Percentiles rank a stretch among this genome's conserved stretches.
phyloP scores from a whole-genome alignment of 35 echinoderm and acorn worm species.

The Diadema setosum region DNA sequence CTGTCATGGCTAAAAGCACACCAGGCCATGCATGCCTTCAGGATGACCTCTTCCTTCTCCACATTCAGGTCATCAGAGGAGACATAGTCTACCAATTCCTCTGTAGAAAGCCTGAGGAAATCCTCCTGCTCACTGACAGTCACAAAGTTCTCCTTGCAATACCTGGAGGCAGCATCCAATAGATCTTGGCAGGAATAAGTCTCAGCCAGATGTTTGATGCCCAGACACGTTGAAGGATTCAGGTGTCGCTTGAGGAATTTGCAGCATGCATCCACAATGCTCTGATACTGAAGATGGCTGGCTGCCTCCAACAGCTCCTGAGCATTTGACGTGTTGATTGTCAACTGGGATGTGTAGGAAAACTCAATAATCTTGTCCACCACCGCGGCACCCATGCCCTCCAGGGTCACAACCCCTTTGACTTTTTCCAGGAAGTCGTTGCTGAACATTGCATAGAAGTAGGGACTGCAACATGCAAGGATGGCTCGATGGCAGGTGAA shows the following conservation, averaged over 20 bases:
- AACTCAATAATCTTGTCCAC: constrained; percentile 53
- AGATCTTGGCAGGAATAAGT: constrained; percentile 31
- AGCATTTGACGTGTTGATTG: constrained; percentile 47
- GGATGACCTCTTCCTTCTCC: constrained; percentile 36
- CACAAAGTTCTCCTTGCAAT: constrained; percentile 20
- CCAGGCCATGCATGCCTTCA: constrained; percentile 29
- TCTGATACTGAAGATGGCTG: constrained; percentile 47
- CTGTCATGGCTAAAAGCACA: constrained; percentile 15
- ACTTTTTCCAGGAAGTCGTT: constrained; percentile 56
- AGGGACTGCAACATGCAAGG: constrained; percentile 66
- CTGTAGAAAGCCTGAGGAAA: constrained; percentile 18
- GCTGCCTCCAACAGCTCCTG: constrained; percentile 60
- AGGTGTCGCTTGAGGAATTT: constrained; percentile 53
- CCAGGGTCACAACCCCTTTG: constrained; percentile 35
- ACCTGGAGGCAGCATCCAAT: not conserved
- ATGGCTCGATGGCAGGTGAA: constrained; percentile 66
- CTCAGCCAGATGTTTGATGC: constrained; percentile 46
- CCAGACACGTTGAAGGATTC: constrained; percentile 70
- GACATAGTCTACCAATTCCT: constrained; percentile 46
- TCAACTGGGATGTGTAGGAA: constrained; percentile 62
- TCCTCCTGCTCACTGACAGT: constrained; percentile 54
- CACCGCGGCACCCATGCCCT: constrained; percentile 27
- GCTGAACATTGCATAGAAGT: constrained; percentile 78
- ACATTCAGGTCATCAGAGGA: constrained; percentile 56
- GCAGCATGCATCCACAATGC: constrained; percentile 59